Base-by-base conservation (phyloP, 2,797 vertebrate genomes). In the Zonotrichia albicollis region DNA sequence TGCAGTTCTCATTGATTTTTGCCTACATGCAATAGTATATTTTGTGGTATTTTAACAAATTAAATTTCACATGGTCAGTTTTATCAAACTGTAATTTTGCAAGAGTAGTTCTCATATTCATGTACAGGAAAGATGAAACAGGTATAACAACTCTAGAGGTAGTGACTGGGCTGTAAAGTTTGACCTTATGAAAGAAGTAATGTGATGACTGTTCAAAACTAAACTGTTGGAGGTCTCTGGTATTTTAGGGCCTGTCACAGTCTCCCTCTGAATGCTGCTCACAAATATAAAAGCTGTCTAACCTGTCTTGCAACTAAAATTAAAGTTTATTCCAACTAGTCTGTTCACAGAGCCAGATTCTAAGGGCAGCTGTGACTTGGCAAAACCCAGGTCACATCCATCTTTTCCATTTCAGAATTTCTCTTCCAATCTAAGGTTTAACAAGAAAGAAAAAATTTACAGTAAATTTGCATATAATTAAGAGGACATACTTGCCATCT, bases 141-240 rank as follows among this genome's bases (percentile, higher is more conserved):
- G 88, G 92, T 89, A 85, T 60, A 94, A 53, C 32, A 54, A 88
- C 79, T 93, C 54, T 30, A 82, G 67, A 84, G 74, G 58, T 71
- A 87, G 92, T 86, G 93, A 96, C 84, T 84, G 32, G 38, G 74
- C 86, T 97, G 82, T 98, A 98, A 98, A 98, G n/a, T 97, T 86
- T 97, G 97, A 97, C 97, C 97, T 98, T 97, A 97, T 97, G 97
- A 97, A 97, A 96, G 74, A 48, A 79, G 23, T 71, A 94, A 96
- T 50, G 70, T 14, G 67, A 96, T 67, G 84, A 92, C 86, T 3
- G 5, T 77, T 96, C 93, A 94, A 90, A 95, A 68, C 84, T 17
- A n/a, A 38, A 81, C 34, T 4, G 3, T n/a, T 87, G 65, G 65
- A 94, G 43, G 46, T 91, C 58, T 82, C 23, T 42, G 70, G 29